phyloP scores from a whole-genome alignment of 2,113 vertebrate genomes.

The Chionomys nivalis region DNA sequence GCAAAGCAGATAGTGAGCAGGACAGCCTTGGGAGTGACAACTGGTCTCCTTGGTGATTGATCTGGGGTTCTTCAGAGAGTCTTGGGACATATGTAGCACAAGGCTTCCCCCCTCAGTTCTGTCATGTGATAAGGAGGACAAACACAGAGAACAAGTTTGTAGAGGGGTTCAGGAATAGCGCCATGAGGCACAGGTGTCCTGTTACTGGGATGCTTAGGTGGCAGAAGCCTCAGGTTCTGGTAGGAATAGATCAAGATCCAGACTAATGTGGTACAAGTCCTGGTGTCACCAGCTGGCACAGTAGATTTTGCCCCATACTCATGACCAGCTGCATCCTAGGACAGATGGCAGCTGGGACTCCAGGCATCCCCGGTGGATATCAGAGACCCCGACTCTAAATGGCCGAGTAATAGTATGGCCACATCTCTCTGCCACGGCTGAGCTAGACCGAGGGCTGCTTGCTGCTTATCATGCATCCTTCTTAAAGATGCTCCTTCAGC shows the following conservation, averaged over 20 bases:
- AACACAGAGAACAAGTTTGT: neutral
- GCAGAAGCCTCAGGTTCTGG: neutral
- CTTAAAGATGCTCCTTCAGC: neutral
- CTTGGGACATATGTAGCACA: neutral
- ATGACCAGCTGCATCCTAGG: neutral
- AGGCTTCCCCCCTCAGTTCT: neutral
- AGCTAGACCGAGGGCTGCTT: neutral
- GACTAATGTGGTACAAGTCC: neutral
- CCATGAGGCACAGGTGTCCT: neutral
- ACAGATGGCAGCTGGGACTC: neutral
- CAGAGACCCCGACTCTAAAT: neutral
- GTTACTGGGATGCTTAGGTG: neutral
- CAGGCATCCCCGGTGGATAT: neutral
- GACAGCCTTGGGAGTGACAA: neutral
- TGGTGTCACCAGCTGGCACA: neutral
- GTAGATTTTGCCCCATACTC: neutral
- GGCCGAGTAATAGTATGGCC: neutral
- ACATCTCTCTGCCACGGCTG: neutral
- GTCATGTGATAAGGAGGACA: neutral
- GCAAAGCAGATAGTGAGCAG: neutral
- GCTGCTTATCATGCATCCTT: too few species aligned
- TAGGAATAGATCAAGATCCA: neutral
- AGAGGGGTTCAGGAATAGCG: too few species aligned
- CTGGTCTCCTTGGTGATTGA: neutral
- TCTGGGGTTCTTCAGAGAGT: neutral